phyloP scores from a whole-genome alignment of 2,888 invertebrate species.

The Biston stratarius region DNA sequence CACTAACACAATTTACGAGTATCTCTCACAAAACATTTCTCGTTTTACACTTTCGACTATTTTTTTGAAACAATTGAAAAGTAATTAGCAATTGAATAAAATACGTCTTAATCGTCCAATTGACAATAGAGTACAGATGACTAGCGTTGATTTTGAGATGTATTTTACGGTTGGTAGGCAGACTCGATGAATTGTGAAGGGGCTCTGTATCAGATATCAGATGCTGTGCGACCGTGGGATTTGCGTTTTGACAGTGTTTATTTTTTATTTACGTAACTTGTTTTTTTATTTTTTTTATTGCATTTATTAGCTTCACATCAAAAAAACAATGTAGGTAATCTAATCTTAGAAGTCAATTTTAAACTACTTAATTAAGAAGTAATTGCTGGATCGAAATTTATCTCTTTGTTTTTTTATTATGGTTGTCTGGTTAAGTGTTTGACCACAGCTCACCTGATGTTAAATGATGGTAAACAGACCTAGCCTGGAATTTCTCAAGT shows the following conservation, averaged over 20 bases:
- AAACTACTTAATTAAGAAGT: too few relatives aligned
- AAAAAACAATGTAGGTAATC: too few relatives aligned
- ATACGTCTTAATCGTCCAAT: constrained; percentile 58
- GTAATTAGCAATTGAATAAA: constrained; percentile 47
- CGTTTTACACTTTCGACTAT: not conserved
- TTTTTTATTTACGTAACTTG: constrained; percentile 30
- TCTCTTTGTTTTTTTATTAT: too few relatives aligned
- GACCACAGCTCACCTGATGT: too few relatives aligned
- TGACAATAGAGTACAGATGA: constrained; percentile 65
- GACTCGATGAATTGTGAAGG: constrained; percentile 81
- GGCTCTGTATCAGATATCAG: constrained; percentile 76
- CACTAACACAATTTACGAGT: not conserved
- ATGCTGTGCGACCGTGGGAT: constrained; percentile 63
- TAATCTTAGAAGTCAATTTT: too few relatives aligned
- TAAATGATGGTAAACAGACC: too few relatives aligned
- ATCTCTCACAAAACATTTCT: not conserved
- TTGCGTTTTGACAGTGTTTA: constrained; percentile 40
- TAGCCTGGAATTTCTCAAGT: too few relatives aligned
- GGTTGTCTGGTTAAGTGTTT: too few relatives aligned
- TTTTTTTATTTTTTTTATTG: not conserved
- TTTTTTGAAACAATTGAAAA: not conserved
- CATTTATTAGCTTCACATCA: not conserved
- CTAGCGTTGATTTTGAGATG: constrained; percentile 79
- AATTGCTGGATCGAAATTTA: too few relatives aligned
- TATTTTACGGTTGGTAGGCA: constrained; percentile 79